Evolutionary conservation across 2,888 invertebrate genomes (phyloP).

Genomic region (Nemotelus pantherinus): DNA sequence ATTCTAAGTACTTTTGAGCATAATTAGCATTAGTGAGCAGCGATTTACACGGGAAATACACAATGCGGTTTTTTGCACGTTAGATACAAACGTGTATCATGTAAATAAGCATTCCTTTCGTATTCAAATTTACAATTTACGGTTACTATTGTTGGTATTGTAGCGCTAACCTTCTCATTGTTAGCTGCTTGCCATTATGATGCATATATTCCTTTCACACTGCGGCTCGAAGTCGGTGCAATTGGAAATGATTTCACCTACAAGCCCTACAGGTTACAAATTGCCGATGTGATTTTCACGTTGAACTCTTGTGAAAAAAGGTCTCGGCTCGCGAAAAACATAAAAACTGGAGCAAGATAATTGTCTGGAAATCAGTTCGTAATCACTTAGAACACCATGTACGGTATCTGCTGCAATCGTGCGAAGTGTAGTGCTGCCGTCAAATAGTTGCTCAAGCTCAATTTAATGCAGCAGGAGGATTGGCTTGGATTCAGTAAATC

Average conservation of each 20-base stretch:
- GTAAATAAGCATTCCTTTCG: conserved; percentile 21
- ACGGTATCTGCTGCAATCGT: not conserved
- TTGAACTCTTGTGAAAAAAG: conserved; percentile 16
- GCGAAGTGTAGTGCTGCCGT: no score
- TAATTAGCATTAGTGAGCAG: conserved; percentile 27
- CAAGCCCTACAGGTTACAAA: conserved; percentile 26
- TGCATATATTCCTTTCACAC: not conserved
- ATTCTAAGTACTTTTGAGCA: not conserved
- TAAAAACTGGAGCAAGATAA: conserved; percentile 26
- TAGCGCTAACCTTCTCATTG: conserved; percentile 14
- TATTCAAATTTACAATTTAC: conserved; percentile 16
- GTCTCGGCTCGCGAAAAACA: not conserved
- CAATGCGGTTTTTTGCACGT: conserved; percentile 5
- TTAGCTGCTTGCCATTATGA: not conserved
- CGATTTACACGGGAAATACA: conserved; percentile 17
- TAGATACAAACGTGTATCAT: not conserved
- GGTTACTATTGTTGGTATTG: conserved; percentile 9
- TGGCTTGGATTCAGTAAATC: no score
- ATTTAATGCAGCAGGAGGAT: no score
- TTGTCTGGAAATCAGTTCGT: not conserved
- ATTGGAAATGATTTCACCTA: conserved; percentile 25
- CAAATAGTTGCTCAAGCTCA: no score
- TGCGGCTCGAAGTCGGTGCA: not conserved
- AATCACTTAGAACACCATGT: not conserved
- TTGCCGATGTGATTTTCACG: not conserved